Evolutionary conservation across 2,113 vertebrate species (phyloP).

Genomic region (Macrotis lagotis): DNA sequence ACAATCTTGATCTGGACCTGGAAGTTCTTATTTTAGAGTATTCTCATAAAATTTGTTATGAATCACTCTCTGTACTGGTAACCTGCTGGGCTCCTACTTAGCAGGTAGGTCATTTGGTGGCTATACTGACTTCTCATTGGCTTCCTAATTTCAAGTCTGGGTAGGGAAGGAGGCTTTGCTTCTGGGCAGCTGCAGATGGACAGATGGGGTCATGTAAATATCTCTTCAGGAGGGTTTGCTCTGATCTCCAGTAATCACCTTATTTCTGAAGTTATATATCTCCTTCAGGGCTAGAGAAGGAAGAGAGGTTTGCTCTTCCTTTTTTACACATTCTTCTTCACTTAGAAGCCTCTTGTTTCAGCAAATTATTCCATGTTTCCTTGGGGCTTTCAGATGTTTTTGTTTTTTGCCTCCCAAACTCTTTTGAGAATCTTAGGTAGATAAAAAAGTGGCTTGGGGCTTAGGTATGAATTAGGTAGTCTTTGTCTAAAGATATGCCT

Average conservation of each 20-base stretch:
- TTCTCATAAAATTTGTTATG: neutral
- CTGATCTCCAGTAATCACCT: neutral
- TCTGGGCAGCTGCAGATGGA: neutral
- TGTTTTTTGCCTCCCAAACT: neutral
- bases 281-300: neutral
- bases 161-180: neutral
- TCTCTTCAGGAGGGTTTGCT: neutral
- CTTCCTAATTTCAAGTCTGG: neutral
- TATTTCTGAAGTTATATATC: neutral
- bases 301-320: neutral
- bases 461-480: neutral
- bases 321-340: neutral
- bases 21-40: neutral
- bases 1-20: neutral
- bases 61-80: neutral
- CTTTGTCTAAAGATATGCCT: neutral
- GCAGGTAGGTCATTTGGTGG: neutral
- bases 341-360: neutral
- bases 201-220: neutral
- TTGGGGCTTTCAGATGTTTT: neutral
- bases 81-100: neutral
- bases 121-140: neutral
- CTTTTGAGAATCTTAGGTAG: neutral
- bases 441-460: neutral
- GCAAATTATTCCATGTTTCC: neutral